Evolutionary conservation across 2,797 vertebrate genomes (phyloP), one percentile per base, ranked within the genome.

Genomic region (Paratrypauchen microcephalus): DNA sequence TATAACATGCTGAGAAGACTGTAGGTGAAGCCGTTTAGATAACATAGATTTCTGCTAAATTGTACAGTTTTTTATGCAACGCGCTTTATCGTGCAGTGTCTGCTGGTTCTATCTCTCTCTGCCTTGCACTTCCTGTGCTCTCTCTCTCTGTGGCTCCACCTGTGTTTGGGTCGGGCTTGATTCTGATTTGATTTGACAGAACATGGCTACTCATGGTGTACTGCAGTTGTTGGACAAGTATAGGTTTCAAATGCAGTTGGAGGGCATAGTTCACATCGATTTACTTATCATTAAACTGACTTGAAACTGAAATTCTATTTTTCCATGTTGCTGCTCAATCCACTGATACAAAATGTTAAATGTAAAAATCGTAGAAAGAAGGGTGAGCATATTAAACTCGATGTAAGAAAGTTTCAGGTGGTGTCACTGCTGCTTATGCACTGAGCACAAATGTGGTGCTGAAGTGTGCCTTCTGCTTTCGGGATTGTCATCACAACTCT

Each of bases 191-290:
- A 66, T 88, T 83, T 87, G 91, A 90, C 90, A 89, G 87, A 66
- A 90, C 89, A 88, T 67, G 74, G 80, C 86, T 87, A 79, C 86
- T 82, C 75, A 78, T 84, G 86, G 88, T 88, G 91, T 86, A 76
- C 86, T 83, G 80, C 84, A 89, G 84, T 86, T 86, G 89, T 88
- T 89, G 76, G 73, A 72, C 71, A 72, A 86, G 86, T 86, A 77
- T 87, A 85, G 74, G 72, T 85, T 88, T 87, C 82, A 67, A 77
- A 84, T 81, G 83, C 85, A 82, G 79, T 73, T 74, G 81, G 80
- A 85, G 76, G 81, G 87, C 86, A 86, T 78, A 79, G 87, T 86
- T 76, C 86, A 85, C 83, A 82, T 83, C 77, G 72, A 74, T 88
- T 74, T 86, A 72, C 9, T 23, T 11, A 55, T 23, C n/a, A 23